A percentile compares a stretch with the other conserved stretches of the same genome.
phyloP scores from a whole-genome alignment of 92 coral and sea anemone genomes.

The Paragorgia papillata region DNA sequence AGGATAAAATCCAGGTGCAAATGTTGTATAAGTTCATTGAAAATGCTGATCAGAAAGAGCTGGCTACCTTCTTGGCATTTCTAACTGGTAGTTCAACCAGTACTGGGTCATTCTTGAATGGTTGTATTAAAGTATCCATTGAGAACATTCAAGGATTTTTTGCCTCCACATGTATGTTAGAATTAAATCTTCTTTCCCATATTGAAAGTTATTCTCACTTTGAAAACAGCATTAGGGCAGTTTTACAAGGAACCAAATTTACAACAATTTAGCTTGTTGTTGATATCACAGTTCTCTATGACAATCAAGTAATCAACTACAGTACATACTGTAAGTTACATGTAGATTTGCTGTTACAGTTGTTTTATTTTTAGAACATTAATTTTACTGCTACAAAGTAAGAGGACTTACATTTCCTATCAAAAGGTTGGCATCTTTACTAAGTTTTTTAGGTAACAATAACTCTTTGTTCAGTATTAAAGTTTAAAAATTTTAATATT shows the following conservation, averaged over 20 bases:
- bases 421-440: no score
- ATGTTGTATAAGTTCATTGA: conserved; percentile 44
- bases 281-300: no score
- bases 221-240: conserved; percentile 53
- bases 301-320: no score
- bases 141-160: conserved; percentile 30
- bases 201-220: conserved; percentile 43
- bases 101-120: conserved; percentile 18
- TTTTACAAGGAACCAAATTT: conserved; percentile 31
- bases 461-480: no score
- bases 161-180: conserved; percentile 40
- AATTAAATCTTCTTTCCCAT: conserved; percentile 28
- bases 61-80: conserved; percentile 32
- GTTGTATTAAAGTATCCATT: conserved; percentile 28
- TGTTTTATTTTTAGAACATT: no score
- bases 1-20: conserved; percentile 24
- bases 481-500: no score
- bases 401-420: no score
- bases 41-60: conserved; percentile 30
- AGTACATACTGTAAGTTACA: no score
- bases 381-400: no score
- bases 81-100: conserved; percentile 35
- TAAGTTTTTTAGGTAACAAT: no score
- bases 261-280: conserved; percentile 4
- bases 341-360: no score